These are phyloP conservation scores for Notolabrus celidotus DNA, from an alignment of 2,797 vertebrate genomes.

Conservation along the genomic window DNA sequence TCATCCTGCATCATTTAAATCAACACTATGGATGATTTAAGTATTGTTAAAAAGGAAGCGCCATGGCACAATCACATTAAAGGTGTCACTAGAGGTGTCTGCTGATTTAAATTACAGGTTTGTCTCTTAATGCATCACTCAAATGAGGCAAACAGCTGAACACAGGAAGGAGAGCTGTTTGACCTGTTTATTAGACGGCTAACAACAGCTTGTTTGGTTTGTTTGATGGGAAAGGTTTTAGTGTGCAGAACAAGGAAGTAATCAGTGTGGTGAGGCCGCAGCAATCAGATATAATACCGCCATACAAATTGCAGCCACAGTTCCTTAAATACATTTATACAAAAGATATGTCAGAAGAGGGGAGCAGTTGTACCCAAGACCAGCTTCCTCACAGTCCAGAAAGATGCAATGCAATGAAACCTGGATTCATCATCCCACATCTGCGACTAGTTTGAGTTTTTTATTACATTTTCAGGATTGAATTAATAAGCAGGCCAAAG, in stretches of 20 bases:
- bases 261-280: background rate
- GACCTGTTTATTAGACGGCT: constrained; percentile 18
- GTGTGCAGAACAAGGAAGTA: background rate
- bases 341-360: background rate
- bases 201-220: constrained; percentile 22
- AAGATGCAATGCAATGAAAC: too few species aligned
- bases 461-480: too few species aligned
- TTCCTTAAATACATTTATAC: background rate
- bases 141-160: background rate
- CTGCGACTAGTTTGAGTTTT: too few species aligned
- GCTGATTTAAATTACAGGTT: constrained; percentile 38
- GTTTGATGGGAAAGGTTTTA: background rate
- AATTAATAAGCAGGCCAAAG: too few species aligned
- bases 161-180: constrained; percentile 10
- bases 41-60: background rate
- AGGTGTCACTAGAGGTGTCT: constrained; percentile 7
- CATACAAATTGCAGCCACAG: background rate
- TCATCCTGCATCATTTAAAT: constrained; percentile 15
- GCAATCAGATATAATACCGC: background rate
- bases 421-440: background rate
- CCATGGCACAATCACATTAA: constrained; percentile 11
- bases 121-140: constrained; percentile 2
- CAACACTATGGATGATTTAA: background rate
- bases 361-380: too few species aligned
- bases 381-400: too few species aligned